Conservation (phyloP, 1,140 invertebrate species). For the Drosophila oshimai region DNA sequence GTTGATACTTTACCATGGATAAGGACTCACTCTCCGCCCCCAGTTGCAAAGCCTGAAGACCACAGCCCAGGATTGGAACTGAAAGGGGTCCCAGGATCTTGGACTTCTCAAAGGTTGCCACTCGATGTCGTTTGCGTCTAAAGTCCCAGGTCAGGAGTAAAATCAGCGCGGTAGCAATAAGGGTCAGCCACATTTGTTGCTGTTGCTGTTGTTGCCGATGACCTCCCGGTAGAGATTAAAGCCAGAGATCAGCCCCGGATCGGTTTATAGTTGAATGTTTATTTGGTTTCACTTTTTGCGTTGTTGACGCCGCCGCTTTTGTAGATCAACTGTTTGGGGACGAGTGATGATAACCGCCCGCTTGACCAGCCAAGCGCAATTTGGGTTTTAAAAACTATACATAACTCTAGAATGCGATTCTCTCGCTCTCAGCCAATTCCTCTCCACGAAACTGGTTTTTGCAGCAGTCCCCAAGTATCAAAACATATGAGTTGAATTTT, state of each 20-base stretch:
- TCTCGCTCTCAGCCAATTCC: conserved; percentile 3
- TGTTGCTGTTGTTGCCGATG: neutral
- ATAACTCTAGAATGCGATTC: conserved; percentile 6
- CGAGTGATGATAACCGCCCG: conserved; percentile 15
- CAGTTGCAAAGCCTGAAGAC: conserved; percentile 37
- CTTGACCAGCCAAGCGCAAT: conserved; percentile 48
- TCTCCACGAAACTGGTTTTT: conserved; percentile 17
- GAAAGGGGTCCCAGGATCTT: conserved; percentile 43
- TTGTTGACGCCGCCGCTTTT: conserved; percentile 36
- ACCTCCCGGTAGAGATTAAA: conserved; percentile 2
- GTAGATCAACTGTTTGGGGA: conserved; percentile 38
- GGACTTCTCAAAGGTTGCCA: conserved; percentile 15
- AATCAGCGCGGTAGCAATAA: conserved; percentile 30
- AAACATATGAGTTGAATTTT: conserved; percentile 6
- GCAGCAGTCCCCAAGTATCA: neutral
- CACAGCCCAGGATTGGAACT: conserved; percentile 49
- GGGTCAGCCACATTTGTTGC: conserved; percentile 47
- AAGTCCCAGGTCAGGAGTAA: conserved; percentile 58
- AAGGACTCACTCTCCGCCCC: conserved; percentile 57
- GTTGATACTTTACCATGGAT: neutral
- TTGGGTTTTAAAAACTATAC: conserved; percentile 35
- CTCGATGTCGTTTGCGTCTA: conserved; percentile 43
- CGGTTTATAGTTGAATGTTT: neutral
- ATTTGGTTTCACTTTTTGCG: conserved; percentile 18
- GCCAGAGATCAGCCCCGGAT: neutral